Conservation (phyloP, 2,113 vertebrate species). For the Calypte anna region DNA sequence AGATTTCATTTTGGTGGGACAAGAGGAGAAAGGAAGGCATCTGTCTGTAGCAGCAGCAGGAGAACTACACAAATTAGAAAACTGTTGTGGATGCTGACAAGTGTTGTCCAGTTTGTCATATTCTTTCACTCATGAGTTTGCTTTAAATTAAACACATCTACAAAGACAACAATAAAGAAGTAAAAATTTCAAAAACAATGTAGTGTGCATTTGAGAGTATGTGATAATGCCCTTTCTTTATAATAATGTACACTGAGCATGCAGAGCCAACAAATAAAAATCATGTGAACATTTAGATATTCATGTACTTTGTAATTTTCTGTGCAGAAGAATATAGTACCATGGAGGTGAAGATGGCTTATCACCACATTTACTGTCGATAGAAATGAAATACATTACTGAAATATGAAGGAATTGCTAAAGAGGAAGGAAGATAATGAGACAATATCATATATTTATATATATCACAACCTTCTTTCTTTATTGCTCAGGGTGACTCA, state of each 20-base stretch:
- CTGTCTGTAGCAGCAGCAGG: accelerated
- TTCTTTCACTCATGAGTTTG: not conserved
- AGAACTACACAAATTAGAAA: not conserved
- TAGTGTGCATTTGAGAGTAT: not conserved
- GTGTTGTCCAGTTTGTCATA: not conserved
- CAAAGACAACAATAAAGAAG: not conserved
- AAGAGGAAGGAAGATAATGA: not conserved
- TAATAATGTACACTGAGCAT: not conserved
- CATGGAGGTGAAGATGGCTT: not conserved
- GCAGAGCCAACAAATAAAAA: not conserved
- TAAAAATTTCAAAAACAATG: not conserved
- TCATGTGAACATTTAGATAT: not conserved
- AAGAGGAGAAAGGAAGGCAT: not conserved
- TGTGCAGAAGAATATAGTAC: not conserved
- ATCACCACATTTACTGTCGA: not conserved
- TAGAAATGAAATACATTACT: not conserved
- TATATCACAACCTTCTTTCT: not conserved
- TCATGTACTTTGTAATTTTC: not conserved
- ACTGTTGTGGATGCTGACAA: not conserved
- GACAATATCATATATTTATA: not conserved
- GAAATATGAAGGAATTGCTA: not conserved
- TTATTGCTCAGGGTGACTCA: not conserved
- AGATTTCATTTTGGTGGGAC: not conserved
- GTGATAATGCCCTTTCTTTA: not conserved
- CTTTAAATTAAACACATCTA: not conserved